phyloP scores from a whole-genome alignment of 2,113 vertebrate species.

The Patagioenas fasciata region DNA sequence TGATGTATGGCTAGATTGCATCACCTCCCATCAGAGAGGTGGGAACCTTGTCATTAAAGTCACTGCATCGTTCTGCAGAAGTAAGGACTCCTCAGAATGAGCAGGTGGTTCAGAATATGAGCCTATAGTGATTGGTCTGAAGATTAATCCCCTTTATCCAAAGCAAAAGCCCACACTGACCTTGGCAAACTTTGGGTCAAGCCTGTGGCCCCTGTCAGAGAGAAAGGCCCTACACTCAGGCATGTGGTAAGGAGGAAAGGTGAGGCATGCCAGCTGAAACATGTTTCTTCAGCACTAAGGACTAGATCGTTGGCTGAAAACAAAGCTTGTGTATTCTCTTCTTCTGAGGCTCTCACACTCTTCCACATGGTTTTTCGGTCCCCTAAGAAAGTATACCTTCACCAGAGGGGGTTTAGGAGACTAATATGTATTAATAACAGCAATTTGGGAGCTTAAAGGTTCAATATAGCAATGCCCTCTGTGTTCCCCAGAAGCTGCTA shows the following conservation, averaged over 20 bases:
- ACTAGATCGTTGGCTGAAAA: not conserved
- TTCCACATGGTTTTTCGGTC: not conserved
- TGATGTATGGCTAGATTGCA: not conserved
- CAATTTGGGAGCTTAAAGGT: not conserved
- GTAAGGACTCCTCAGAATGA: not conserved
- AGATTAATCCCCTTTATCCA: not conserved
- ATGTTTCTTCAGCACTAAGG: not conserved
- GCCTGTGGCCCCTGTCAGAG: too few species aligned
- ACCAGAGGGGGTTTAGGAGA: accelerated
- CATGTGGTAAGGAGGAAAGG: not conserved
- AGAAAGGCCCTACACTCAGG: not conserved
- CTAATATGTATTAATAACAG: too few species aligned
- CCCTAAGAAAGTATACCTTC: not conserved
- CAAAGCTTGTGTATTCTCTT: not conserved
- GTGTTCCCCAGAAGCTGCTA: accelerated
- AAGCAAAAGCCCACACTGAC: not conserved
- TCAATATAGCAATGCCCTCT: accelerated
- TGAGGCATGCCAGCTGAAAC: not conserved
- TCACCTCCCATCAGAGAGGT: not conserved
- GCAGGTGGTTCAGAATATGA: not conserved
- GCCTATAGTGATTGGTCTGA: not conserved
- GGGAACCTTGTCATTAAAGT: not conserved
- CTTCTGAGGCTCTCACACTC: not conserved
- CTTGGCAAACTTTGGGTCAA: not conserved
- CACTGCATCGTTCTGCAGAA: not conserved